Evolutionary conservation across 37 sponge, comb jelly and placozoan genomes (phyloP).

Genomic region (Cliona cf. orientalis): DNA sequence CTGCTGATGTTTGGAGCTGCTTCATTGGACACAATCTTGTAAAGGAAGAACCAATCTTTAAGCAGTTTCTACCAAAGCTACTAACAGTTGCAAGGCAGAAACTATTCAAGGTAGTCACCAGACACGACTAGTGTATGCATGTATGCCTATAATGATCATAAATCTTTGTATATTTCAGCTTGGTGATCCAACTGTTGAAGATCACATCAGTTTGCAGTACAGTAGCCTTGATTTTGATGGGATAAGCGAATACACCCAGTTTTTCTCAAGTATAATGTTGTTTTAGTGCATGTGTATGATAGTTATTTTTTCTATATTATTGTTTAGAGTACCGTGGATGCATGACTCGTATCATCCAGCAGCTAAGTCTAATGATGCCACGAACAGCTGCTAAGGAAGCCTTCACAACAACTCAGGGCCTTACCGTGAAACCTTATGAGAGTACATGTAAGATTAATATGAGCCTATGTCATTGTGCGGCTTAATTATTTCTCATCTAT

Average conservation of each 20-base stretch:
- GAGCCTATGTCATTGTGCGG: not conserved
- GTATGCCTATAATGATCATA: not conserved
- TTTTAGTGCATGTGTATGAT: not conserved
- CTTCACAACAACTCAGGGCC: not conserved
- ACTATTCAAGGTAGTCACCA: constrained; percentile 15
- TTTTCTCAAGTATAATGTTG: constrained; percentile 42
- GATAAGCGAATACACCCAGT: constrained; percentile 18
- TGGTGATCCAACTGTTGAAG: constrained; percentile 39
- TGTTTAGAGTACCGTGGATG: constrained; percentile 1
- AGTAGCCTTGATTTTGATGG: constrained; percentile 42
- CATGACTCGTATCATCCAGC: not conserved
- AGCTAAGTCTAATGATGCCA: constrained; percentile 13
- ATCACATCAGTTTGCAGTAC: constrained; percentile 21
- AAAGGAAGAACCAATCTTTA: constrained; percentile 22
- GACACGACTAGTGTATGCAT: not conserved
- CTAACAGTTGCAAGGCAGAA: constrained; percentile 20
- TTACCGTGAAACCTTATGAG: not conserved
- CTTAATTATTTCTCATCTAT: not conserved
- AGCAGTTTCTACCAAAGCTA: constrained; percentile 31
- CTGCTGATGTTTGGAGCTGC: constrained; percentile 28
- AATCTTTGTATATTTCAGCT: constrained; percentile 13
- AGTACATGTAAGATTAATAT: not conserved
- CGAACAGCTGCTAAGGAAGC: constrained; percentile 27
- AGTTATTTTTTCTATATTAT: not conserved
- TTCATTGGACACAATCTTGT: constrained; percentile 44